Conservation (phyloP, 92 coral and sea anemone genomes). For the Zoanthus sociatus region DNA sequence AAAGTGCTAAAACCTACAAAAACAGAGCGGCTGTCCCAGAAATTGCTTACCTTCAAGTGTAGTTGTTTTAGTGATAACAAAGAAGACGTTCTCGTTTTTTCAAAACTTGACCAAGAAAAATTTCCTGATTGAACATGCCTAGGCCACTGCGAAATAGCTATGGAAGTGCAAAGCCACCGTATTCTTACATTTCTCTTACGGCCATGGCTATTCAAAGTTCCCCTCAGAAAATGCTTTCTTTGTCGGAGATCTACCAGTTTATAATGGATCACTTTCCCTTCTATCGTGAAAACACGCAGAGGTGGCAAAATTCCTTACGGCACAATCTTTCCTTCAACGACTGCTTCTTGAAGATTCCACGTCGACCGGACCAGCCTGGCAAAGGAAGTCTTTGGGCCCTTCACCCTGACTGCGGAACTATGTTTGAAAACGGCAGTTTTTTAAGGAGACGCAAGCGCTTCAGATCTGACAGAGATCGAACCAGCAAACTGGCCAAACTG, state of each 20-base stretch:
- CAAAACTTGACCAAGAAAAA: conserved; percentile 11
- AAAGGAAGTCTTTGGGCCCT: conserved; percentile 99
- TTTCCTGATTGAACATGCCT: conserved; percentile 77
- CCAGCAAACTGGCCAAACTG: conserved; percentile 73
- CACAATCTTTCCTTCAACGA: conserved; percentile 97
- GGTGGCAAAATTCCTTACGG: conserved; percentile 98
- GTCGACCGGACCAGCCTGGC: conserved; percentile 98
- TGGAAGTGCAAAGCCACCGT: conserved; percentile 99
- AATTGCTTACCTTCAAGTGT: conserved; percentile 57
- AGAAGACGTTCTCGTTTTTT: conserved; percentile 24
- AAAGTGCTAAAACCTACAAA: conserved; percentile 77
- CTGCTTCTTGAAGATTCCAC: conserved; percentile 97
- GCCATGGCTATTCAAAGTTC: conserved; percentile 99
- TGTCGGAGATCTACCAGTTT: conserved; percentile 97
- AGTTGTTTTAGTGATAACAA: conserved; percentile 55
- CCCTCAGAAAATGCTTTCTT: conserved; percentile 97
- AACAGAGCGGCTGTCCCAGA: conserved; percentile 73
- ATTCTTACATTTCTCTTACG: conserved; percentile 93
- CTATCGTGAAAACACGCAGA: conserved; percentile 96
- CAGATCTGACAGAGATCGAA: conserved; percentile 90
- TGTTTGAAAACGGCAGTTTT: conserved; percentile 99
- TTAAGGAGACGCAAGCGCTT: conserved; percentile 94
- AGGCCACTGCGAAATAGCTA: conserved; percentile 97
- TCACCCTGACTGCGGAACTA: conserved; percentile 98
- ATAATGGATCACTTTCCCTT: conserved; percentile 99